A percentile compares a stretch with the other conserved stretches of the same genome.
Evolutionary conservation across 2,113 vertebrate genomes (phyloP).

Genomic region (Misgurnus anguillicaudatus): DNA sequence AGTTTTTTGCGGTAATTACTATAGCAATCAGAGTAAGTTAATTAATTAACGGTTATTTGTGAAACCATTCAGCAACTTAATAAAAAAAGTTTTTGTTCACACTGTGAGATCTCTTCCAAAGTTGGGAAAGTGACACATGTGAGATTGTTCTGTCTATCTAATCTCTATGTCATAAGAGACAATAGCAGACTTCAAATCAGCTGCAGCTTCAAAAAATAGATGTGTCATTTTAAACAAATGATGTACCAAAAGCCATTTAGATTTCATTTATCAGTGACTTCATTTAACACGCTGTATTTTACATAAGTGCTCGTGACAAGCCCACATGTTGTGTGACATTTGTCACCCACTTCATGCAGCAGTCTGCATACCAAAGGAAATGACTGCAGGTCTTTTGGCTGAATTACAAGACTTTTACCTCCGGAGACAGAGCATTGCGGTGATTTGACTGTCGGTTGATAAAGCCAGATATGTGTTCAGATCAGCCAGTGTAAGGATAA

Average conservation of each 20-base stretch:
- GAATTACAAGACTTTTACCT: conserved; percentile 25
- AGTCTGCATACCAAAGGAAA: not conserved
- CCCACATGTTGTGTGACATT: conserved; percentile 9
- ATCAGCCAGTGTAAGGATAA: not conserved
- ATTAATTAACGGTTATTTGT: too few relatives aligned
- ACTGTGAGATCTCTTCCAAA: too few relatives aligned
- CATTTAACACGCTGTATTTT: conserved; percentile 7
- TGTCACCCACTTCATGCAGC: conserved; percentile 11
- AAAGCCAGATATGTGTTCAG: conserved; percentile 19
- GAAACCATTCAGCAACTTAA: too few relatives aligned
- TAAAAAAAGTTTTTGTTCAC: too few relatives aligned
- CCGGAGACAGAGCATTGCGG: conserved; percentile 3
- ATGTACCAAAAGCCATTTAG: not conserved
- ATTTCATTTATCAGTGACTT: conserved; percentile 13
- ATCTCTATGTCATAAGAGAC: too few relatives aligned
- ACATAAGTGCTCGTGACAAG: conserved; percentile 20
- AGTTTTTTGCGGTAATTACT: too few relatives aligned
- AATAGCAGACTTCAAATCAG: too few relatives aligned
- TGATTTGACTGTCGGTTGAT: conserved; percentile 19
- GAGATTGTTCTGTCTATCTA: too few relatives aligned
- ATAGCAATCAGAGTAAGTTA: too few relatives aligned
- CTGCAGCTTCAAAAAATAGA: not conserved
- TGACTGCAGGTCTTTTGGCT: conserved; percentile 24
- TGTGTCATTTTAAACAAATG: not conserved
- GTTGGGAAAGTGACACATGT: too few relatives aligned